Base-by-base conservation (phyloP, 2,888 invertebrate species). In the Chesias legatella region DNA sequence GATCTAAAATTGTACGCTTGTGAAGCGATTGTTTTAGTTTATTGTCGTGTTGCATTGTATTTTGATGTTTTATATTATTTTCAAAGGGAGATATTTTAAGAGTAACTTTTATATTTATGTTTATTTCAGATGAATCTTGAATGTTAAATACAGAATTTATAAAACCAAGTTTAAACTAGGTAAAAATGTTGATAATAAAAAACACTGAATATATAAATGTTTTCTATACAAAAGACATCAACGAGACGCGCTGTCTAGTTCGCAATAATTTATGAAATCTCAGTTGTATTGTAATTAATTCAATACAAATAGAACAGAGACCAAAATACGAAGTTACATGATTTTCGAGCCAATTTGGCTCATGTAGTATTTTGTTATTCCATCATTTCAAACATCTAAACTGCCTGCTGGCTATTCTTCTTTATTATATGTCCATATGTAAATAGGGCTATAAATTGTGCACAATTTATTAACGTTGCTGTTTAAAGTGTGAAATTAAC, bases 211-310 rank as follows among this genome's bases (percentile, higher is more conserved):
- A 31, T 32, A 4, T 10, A 10, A 8, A 6, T 3, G 3, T 51
- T 32, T 11, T 20, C 4, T 51, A 31, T 61, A 60, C 56, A 69
- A 72, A 72, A 73, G 72, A 73, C 57, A 63, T 73, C 66, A 71
- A 72, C 71, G 71, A 29, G 28, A 8, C 24, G 5, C 21, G 10
- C 8, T 4, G 8, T 20, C 13, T 26, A 9, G 5, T 25, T 21
- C 32, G n/a, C 22, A 7, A n/a, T 33, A 29, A 40, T 39, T 3
- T 3, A 20, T 20, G 25, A 8, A n/a, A 25, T 25, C n/a, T 25
- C n/a, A 25, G n/a, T n/a, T n/a, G 1, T 25, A 2, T 9, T 3
- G n/a, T 2, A 3, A n/a, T n/a, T n/a, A n/a, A n/a, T n/a, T n/a
- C n/a, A n/a, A n/a, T n/a, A n/a, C n/a, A n/a, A n/a, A n/a, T n/a